A percentile compares a stretch with the other conserved stretches of the same genome.
These are phyloP conservation scores for Microctonus aethiopoides DNA, from an alignment of 2,888 invertebrate genomes.

Conservation along the genomic window DNA sequence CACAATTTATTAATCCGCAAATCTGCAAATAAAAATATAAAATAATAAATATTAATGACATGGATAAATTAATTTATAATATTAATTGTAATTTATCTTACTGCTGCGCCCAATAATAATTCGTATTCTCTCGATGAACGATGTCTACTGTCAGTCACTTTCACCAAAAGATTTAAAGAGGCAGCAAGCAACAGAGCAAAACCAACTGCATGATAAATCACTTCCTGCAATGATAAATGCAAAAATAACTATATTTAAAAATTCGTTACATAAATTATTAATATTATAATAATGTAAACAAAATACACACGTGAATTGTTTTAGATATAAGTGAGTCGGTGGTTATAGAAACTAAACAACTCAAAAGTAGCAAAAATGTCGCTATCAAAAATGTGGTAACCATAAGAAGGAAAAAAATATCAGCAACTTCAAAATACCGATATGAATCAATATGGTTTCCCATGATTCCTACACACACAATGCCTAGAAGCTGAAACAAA, in stretches of 20 bases:
- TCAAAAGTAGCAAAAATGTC: constrained; percentile 79
- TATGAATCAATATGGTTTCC: constrained; percentile 70
- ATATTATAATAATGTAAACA: constrained; percentile 12
- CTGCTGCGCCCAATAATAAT: constrained; percentile 78
- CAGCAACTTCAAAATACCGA: constrained; percentile 65
- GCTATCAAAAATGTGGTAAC: constrained; percentile 83
- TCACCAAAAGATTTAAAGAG: constrained; percentile 76
- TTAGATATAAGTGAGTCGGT: constrained; percentile 87
- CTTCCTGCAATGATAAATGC: constrained; percentile 77
- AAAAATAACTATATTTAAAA: neutral
- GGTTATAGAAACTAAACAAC: constrained; percentile 82
- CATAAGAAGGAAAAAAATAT: constrained; percentile 80
- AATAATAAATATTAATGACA: neutral
- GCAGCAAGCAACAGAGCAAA: constrained; percentile 79
- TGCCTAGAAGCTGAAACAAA: constrained; percentile 78
- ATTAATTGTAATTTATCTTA: constrained; percentile 67
- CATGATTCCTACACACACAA: constrained; percentile 78
- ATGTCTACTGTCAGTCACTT: constrained; percentile 68
- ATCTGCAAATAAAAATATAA: constrained; percentile 17
- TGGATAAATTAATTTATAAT: neutral
- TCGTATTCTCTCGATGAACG: constrained; percentile 69
- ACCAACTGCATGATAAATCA: constrained; percentile 82
- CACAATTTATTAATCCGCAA: constrained; percentile 15
- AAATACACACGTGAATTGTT: constrained; percentile 79
- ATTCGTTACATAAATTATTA: neutral